These are phyloP conservation scores for Okapia johnstoni DNA, from an alignment of 2,113 vertebrate genomes.

Conservation along the genomic window DNA sequence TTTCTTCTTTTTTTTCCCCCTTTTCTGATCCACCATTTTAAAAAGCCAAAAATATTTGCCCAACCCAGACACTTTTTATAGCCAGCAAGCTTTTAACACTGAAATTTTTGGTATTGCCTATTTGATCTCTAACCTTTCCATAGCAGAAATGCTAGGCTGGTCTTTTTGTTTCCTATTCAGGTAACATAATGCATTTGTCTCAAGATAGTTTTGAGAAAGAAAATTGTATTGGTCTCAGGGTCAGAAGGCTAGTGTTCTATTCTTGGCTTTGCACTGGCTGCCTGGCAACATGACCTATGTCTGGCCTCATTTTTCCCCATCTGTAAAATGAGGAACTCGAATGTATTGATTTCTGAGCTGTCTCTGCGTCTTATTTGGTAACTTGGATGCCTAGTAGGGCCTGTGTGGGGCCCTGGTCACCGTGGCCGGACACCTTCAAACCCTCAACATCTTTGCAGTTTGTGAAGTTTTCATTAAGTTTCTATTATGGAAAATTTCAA, in stretches of 20 bases:
- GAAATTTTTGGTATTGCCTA: background rate
- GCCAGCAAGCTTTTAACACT: slow-evolving; percentile 5
- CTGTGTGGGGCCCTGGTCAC: background rate
- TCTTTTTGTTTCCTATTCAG: background rate
- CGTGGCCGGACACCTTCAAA: background rate
- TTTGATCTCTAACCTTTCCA: slow-evolving; percentile 27
- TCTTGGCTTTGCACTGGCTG: background rate
- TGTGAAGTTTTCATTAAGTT: background rate
- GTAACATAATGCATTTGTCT: background rate
- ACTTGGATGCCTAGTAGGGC: background rate
- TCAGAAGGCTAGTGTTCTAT: background rate
- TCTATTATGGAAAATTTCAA: background rate
- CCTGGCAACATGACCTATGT: background rate
- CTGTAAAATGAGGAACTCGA: background rate
- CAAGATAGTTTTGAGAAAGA: background rate
- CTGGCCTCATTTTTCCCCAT: background rate
- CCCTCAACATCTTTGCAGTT: background rate
- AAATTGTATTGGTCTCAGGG: background rate
- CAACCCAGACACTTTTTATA: slow-evolving; percentile 32
- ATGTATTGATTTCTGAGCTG: background rate
- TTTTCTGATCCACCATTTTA: background rate
- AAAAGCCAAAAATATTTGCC: slow-evolving; percentile 1
- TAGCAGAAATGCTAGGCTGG: background rate
- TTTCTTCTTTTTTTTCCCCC: too few species aligned
- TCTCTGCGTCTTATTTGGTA: background rate